phyloP scores from a whole-genome alignment of 2,888 invertebrate genomes.

The Osmoderma eremita region DNA sequence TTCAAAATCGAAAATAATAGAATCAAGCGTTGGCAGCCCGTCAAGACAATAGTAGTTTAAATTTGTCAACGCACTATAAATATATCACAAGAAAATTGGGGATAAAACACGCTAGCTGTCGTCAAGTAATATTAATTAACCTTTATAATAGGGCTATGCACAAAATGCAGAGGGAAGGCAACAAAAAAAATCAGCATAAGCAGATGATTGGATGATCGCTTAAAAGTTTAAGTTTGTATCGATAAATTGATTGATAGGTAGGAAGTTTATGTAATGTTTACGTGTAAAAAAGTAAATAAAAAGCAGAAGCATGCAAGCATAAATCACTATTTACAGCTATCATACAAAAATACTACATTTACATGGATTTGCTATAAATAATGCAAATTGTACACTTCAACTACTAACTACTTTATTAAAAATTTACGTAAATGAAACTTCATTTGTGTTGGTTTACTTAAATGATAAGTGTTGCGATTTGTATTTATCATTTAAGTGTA shows the following conservation, averaged over 20 bases:
- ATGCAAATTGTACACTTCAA: no score
- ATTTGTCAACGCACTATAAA: neutral
- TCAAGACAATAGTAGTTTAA: slow-evolving; percentile 1
- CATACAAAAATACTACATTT: no score
- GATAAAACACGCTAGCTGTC: slow-evolving; percentile 13
- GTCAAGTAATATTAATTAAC: slow-evolving; percentile 10
- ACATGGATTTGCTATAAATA: no score
- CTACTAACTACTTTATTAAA: no score
- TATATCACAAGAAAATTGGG: neutral
- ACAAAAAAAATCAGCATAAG: neutral
- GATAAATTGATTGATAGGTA: neutral
- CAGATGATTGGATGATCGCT: neutral
- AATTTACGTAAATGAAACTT: no score
- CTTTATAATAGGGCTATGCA: neutral
- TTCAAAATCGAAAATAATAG: neutral
- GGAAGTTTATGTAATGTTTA: no score
- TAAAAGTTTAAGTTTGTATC: neutral
- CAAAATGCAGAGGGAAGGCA: slow-evolving; percentile 7
- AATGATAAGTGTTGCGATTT: no score
- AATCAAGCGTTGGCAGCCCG: slow-evolving; percentile 7
- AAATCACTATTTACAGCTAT: no score
- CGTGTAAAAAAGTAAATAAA: neutral
- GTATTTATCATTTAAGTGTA: no score
- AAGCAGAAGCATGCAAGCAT: slow-evolving; percentile 7
- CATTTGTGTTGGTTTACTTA: no score